Evolutionary conservation across 2,888 invertebrate genomes (phyloP), one percentile per base, ranked within the genome.

Genomic region (Meganola albula): DNA sequence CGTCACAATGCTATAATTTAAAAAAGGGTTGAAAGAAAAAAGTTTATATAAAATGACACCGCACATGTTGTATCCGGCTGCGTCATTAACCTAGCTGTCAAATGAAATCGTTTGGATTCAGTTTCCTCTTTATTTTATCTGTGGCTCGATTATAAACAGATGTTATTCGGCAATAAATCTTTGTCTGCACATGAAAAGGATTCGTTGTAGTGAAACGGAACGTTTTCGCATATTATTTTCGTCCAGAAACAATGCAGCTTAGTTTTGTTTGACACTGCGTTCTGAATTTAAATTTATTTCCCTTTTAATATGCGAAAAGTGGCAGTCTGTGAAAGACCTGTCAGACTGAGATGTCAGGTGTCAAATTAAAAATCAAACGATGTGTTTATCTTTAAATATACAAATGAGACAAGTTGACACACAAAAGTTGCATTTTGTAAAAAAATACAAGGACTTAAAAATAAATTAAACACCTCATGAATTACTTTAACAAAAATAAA

Each of bases 11-110:
- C 63, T 67, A 74, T 76, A 76, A 78, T 77, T 78, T 69, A 71
- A 76, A 73, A 54, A 80, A 78, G 77, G 80, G 79, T 75, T 80
- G 69, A 73, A 63, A 74, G 58, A 76, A 80, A 78, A 79, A 73
- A 70, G 68, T 61, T 64, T 55, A 69, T 65, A 63, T 52, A 51
- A 56, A 62, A 61, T 60, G 68, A 70, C 72, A 66, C 63, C 66
- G 47, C 56, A 66, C 65, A 62, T 68, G 59, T 58, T 58, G 46
- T 58, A 62, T 50, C 58, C 54, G 58, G 57, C 44, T 58, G 57
- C 58, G 62, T 66, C 78, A 74, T 76, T 78, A 74, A 64, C 57
- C 50, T 14, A 53, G 62, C 74, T 72, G 76, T 74, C 75, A 74
- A 73, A 68, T 58, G 70, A 65, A 71, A 72, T 71, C 70, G 49